phyloP scores from a whole-genome alignment of 2,888 invertebrate genomes.

The Malthinus flaveolus region DNA sequence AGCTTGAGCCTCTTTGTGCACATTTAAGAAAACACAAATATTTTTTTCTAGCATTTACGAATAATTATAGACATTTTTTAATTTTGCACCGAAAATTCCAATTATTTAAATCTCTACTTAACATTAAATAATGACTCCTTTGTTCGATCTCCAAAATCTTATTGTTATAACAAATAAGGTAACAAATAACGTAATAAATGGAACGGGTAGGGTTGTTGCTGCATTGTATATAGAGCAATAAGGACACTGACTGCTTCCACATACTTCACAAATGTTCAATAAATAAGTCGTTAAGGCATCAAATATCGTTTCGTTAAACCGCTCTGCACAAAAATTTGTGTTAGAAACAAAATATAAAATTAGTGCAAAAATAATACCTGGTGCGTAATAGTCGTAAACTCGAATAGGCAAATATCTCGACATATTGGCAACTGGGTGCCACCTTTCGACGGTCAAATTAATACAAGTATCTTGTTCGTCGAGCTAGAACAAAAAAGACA shows the following conservation, averaged over 20 bases:
- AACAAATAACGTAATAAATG: conserved; percentile 42
- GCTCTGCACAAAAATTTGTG: conserved; percentile 62
- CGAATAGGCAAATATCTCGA: conserved; percentile 87
- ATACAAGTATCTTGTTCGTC: conserved; percentile 85
- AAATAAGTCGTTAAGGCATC: conserved; percentile 84
- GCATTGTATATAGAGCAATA: conserved; percentile 87
- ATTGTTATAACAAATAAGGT: conserved; percentile 40
- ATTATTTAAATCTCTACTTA: background rate
- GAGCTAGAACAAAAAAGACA: conserved; percentile 67
- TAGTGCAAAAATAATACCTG: conserved; percentile 64
- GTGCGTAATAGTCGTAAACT: conserved; percentile 95
- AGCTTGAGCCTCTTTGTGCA: background rate
- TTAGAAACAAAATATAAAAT: conserved; percentile 39
- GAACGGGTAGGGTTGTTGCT: conserved; percentile 52
- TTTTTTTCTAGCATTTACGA: too few species aligned
- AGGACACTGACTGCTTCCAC: conserved; percentile 92
- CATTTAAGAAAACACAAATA: background rate
- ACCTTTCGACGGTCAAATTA: conserved; percentile 89
- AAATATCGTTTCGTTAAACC: conserved; percentile 90
- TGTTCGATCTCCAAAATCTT: conserved; percentile 38
- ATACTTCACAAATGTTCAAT: conserved; percentile 90
- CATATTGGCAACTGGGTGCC: conserved; percentile 97
- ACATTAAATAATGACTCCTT: conserved; percentile 33
- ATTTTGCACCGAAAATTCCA: background rate
- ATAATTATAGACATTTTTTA: too few species aligned